Conservation (phyloP, 2,888 invertebrate species). For the Platynereis dumerilii region DNA sequence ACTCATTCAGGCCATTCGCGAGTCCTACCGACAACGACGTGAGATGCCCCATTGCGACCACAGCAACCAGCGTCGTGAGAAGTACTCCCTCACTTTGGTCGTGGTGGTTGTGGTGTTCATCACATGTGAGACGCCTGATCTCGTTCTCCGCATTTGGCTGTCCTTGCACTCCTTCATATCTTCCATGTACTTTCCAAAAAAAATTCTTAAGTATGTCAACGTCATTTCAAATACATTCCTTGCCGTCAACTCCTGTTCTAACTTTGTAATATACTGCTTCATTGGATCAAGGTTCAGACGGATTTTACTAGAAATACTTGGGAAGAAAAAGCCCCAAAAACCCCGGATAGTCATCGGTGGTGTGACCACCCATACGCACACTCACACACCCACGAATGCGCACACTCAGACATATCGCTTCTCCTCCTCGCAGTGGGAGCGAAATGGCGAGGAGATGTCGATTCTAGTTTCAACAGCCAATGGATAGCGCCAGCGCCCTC, state of each 20-base stretch:
- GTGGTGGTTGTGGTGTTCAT: conserved; percentile 37
- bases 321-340: conserved; percentile 16
- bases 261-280: conserved; percentile 41
- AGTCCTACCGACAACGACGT: conserved; percentile 14
- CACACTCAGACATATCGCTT: conserved; percentile 6
- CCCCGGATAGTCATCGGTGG: background rate
- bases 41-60: conserved; percentile 21
- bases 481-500: background rate
- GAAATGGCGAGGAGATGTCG: background rate
- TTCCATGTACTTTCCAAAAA: conserved; percentile 15
- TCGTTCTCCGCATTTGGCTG: conserved; percentile 35
- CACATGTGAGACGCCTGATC: conserved; percentile 37
- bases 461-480: background rate
- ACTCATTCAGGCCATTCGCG: conserved; percentile 35
- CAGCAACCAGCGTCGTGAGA: conserved; percentile 24
- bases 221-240: conserved; percentile 35
- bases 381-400: background rate
- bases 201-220: conserved; percentile 31
- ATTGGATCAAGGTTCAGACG: conserved; percentile 35
- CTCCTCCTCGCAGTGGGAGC: conserved; percentile 3
- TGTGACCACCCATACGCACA: background rate
- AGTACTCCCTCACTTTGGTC: conserved; percentile 36
- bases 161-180: conserved; percentile 20
- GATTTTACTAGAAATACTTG: conserved; percentile 33
- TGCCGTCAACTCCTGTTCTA: conserved; percentile 38